Conservation (phyloP, 2,797 vertebrate genomes). For the Artibeus jamaicensis region DNA sequence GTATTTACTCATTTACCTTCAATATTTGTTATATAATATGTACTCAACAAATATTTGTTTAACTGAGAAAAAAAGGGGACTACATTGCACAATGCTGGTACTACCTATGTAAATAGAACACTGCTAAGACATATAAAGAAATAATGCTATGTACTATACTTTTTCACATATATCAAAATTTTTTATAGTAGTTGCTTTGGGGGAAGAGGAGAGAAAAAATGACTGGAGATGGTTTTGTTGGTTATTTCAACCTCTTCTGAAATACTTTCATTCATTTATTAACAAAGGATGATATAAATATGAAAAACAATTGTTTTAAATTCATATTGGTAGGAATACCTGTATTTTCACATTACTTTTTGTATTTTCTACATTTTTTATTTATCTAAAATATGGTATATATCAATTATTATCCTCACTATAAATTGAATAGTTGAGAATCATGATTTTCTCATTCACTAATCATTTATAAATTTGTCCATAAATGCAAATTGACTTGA, state of each 20-base stretch:
- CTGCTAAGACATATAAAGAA: not conserved
- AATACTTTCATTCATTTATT: not conserved
- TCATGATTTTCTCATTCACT: not conserved
- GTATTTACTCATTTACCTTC: not conserved
- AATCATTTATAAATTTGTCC: not conserved
- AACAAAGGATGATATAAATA: not conserved
- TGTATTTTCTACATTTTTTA: not conserved
- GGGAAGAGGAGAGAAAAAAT: not conserved
- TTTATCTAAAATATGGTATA: not conserved
- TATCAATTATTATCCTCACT: not conserved
- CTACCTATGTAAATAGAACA: not conserved
- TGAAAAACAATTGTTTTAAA: not conserved
- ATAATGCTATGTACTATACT: not conserved
- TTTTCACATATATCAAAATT: not conserved
- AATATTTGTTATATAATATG: not conserved
- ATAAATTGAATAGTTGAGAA: not conserved
- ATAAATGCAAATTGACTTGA: conserved; percentile 60
- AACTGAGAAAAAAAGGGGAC: not conserved
- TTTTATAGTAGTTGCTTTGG: not conserved
- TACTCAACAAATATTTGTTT: not conserved
- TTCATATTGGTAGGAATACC: not conserved
- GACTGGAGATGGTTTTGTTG: not conserved
- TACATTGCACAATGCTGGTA: not conserved
- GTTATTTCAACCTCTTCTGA: not conserved
- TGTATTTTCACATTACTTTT: not conserved